Base-by-base conservation (phyloP, 2,797 vertebrate genomes). In the Clarias laeviceps region DNA sequence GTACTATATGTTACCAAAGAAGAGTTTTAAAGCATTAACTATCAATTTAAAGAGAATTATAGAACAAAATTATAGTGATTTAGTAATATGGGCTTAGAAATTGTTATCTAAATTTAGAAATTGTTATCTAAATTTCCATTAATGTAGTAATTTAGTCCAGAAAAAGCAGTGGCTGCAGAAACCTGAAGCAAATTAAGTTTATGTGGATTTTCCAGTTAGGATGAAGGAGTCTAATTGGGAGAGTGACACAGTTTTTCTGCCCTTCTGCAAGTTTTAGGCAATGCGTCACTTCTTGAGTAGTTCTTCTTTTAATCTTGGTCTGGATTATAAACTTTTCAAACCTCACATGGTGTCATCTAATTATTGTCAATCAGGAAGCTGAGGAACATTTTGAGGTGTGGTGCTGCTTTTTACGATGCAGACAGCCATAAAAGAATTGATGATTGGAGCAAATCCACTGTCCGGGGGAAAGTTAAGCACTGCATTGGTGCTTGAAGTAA, bases 331-430 rank as follows among this genome's bases (percentile, higher is more conserved):
- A 66, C 64, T 32, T 76, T 15, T 20, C 50, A 56, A 17, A 29
- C 18, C 20, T 6, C 29, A 27, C 74, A 61, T 27, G 0, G 56
- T 64, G 80, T 56, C 50, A 0, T 79, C 59, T 85, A 88, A 83
- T 85, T 76, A 82, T 84, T 81, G 80, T 85, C 84, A 77, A 77
- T 86, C 80, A 83, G 82, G 82, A 83, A 85, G 62, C 61, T 68
- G 45, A 24, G 69, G 76, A 81, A 86, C 82, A 74, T 66, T 83
- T 81, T 65, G 45, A 84, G 74, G 40, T 57, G 50, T 18, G 79
- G 74, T 76, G 79, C 69, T 70, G 59, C 54, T 86, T 65, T 89
- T 88, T 83, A 88, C 24, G 45, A 83, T 20, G 74, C 68, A 87
- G 84, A 85, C 84, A 86, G 15, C 56, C 74, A 80, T 84, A 82